Percentiles rank a stretch among this genome's conserved stretches.
phyloP scores from a whole-genome alignment of 2,113 vertebrate species.

The Aythya baeri region DNA sequence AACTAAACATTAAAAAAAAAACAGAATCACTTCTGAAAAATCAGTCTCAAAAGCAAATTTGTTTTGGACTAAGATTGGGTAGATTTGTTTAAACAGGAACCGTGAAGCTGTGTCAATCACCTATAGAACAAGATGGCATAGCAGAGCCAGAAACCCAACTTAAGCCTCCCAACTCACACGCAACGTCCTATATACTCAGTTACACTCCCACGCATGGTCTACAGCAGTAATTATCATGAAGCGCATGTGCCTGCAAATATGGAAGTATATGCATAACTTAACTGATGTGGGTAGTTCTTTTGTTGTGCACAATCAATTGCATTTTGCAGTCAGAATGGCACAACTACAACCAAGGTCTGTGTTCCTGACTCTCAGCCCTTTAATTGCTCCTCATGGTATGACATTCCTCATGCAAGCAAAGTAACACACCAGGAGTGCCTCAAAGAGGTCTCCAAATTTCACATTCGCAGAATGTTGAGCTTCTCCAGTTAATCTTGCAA shows the following conservation, averaged over 20 bases:
- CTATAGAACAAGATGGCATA: not conserved
- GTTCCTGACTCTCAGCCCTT: not conserved
- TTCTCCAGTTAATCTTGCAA: not conserved
- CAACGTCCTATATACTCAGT: not conserved
- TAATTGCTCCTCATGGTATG: not conserved
- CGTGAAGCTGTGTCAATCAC: not conserved
- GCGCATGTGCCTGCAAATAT: not conserved
- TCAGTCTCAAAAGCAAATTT: not conserved
- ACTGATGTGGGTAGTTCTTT: not conserved
- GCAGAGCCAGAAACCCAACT: not conserved
- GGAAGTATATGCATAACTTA: not conserved
- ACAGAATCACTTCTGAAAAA: not conserved
- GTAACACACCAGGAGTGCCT: fast-evolving
- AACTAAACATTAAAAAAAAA: not conserved
- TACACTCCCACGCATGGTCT: not conserved
- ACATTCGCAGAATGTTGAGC: not conserved
- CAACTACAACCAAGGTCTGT: not conserved
- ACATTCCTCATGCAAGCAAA: not conserved
- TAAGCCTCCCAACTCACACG: not conserved
- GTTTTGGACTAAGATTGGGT: not conserved
- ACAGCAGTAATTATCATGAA: not conserved
- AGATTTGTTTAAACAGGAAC: not conserved
- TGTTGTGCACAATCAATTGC: not conserved
- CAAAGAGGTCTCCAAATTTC: not conserved
- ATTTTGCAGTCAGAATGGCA: not conserved